phyloP scores from a whole-genome alignment of 2,888 invertebrate species.

The Xiphydria camelus region DNA sequence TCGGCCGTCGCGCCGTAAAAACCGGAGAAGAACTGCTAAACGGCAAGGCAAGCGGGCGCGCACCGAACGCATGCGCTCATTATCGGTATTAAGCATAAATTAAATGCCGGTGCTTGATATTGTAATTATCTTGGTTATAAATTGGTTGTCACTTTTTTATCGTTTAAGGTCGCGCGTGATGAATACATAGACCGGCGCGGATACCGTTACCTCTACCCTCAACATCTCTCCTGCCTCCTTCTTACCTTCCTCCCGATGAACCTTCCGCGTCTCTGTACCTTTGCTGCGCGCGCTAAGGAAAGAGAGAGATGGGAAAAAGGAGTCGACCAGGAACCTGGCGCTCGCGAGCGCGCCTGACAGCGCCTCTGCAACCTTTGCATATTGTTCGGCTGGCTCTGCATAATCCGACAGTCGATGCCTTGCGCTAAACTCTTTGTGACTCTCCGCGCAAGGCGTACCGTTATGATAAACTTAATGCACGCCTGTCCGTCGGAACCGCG shows the following conservation, averaged over 20 bases:
- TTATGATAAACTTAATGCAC: conserved; percentile 55
- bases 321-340: conserved; percentile 25
- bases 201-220: conserved; percentile 44
- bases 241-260: conserved; percentile 18
- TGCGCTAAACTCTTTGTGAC: conserved; percentile 28
- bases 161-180: conserved; percentile 49
- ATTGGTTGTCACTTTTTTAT: conserved; percentile 52
- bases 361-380: neutral
- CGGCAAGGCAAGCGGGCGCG: neutral
- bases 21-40: neutral
- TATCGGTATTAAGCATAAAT: conserved; percentile 41
- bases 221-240: conserved; percentile 14
- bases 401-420: conserved; percentile 37
- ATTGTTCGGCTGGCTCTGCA: conserved; percentile 18
- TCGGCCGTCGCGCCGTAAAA: neutral
- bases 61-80: conserved; percentile 25
- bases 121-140: conserved; percentile 54
- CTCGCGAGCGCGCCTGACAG: too few relatives aligned
- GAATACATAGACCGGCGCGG: conserved; percentile 47
- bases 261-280: conserved; percentile 12
- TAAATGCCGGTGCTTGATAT: conserved; percentile 45
- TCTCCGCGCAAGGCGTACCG: conserved; percentile 49
- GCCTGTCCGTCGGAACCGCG: conserved; percentile 42
- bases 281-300: conserved; percentile 8
- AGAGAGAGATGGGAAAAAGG: neutral